Evolutionary conservation across 2,888 invertebrate genomes (phyloP).

Genomic region (Hoplodrina ambigua): DNA sequence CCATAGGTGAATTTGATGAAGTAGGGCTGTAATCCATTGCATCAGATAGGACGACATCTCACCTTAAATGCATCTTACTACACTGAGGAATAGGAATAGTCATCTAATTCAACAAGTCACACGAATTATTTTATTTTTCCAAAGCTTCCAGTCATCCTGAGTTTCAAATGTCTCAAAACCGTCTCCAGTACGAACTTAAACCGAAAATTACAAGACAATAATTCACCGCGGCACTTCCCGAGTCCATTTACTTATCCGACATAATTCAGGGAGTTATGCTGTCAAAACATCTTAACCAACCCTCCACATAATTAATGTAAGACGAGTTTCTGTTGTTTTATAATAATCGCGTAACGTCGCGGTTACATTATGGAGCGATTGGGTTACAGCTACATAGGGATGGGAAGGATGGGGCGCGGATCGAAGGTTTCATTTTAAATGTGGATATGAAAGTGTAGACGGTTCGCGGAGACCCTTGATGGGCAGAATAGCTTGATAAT

Average conservation of each 20-base stretch:
- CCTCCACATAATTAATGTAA: slow-evolving; percentile 78
- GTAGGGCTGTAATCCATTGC: neutral
- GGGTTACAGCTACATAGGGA: slow-evolving; percentile 68
- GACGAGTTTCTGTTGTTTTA: slow-evolving; percentile 75
- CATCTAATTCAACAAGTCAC: neutral
- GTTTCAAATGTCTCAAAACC: slow-evolving; percentile 28
- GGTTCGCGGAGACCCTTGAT: neutral
- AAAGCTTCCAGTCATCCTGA: slow-evolving; percentile 20
- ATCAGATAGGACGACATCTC: neutral
- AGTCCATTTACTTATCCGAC: slow-evolving; percentile 67
- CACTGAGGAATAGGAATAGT: neutral
- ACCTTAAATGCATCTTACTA: neutral
- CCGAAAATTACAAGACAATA: slow-evolving; percentile 58
- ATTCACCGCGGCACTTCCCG: slow-evolving; percentile 52
- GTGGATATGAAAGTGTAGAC: neutral
- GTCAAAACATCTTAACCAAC: slow-evolving; percentile 78
- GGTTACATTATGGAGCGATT: slow-evolving; percentile 70
- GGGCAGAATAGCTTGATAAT: too few species aligned
- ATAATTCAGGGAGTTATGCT: slow-evolving; percentile 73
- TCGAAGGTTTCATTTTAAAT: slow-evolving; percentile 5
- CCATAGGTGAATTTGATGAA: too few species aligned
- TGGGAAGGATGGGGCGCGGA: slow-evolving; percentile 24
- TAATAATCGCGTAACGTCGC: slow-evolving; percentile 75
- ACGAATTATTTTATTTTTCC: neutral
- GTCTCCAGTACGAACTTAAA: slow-evolving; percentile 46